These are phyloP conservation scores for Onychorhynchus coronatus DNA, from an alignment of 2,113 vertebrate genomes.

Conservation along the genomic window DNA sequence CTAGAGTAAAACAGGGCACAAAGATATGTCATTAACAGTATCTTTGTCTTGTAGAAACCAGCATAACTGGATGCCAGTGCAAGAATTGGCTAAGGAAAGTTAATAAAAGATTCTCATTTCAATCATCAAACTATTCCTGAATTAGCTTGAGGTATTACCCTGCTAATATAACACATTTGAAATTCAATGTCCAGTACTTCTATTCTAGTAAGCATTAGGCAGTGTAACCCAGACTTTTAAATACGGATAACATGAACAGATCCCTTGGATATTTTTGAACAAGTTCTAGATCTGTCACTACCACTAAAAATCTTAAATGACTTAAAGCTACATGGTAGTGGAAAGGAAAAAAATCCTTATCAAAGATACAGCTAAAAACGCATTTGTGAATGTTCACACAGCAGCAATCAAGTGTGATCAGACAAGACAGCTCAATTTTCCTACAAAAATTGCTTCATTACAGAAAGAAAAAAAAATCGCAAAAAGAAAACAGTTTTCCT, in stretches of 20 bases:
- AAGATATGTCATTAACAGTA: not conserved
- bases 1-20: not conserved
- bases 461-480: not conserved
- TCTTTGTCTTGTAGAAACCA: not conserved
- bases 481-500: not conserved
- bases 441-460: not conserved
- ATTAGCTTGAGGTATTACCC: not conserved
- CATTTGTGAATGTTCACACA: not conserved
- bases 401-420: not conserved
- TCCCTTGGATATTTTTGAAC: not conserved
- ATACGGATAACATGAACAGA: not conserved
- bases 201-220: not conserved
- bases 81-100: not conserved
- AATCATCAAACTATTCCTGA: not conserved
- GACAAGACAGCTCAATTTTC: not conserved
- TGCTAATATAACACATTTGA: not conserved
- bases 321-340: not conserved
- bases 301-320: not conserved
- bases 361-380: not conserved
- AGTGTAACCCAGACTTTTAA: not conserved
- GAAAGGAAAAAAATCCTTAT: not conserved
- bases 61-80: not conserved
- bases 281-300: not conserved
- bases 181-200: not conserved
- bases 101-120: not conserved